Base-by-base conservation (phyloP, 2,113 vertebrate species). In the Glaucomys volans region DNA sequence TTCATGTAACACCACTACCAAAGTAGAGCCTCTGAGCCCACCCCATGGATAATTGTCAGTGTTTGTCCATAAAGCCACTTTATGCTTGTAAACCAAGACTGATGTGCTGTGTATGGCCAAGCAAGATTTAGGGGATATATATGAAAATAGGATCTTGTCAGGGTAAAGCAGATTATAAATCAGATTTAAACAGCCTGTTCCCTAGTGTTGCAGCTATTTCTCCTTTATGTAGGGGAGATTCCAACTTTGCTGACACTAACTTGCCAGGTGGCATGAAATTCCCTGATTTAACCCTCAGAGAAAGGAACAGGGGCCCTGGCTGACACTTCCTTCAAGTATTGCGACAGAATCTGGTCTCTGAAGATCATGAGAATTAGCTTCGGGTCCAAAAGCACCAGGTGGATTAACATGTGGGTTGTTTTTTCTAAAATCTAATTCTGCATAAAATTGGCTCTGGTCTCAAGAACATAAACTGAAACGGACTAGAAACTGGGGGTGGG, bases 361-460 rank as follows among this genome's bases (percentile, higher is more conserved):
- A 92, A 67, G 82, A 85, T 42, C 50, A n/a, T 57, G 74, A 96
- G 81, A 95, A 96, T 93, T 92, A 95, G 88, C 88, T 93, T 37
- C 30, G 79, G 32, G 37, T 94, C 88, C 82, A 71, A 76, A 94
- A 96, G 83, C 82, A 32, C 69, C 4, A 74, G 75, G 93, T 95
- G 42, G 93, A 88, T 95, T 92, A 92, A 94, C 85, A 76, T 77
- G 40, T 50, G 88, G 67, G 57, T 88, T 82, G 18, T 82, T 91
- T 64, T 80, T 62, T 66, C 8, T 75, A 32, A 95, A 97, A 90
- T 85, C 67, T 50, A 89, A 87, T 97, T 96, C 89, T 96, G 88
- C 81, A 79, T 95, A 91, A 96, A 92, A 97, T 90, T 85, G 92
- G 90, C 77, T 84, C 26, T 95, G 5, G 18, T 87, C 82, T 96